Evolutionary conservation across 2,797 vertebrate species (phyloP), one percentile per base, ranked within the genome.

Genomic region (Enteromius trimaculatus): DNA sequence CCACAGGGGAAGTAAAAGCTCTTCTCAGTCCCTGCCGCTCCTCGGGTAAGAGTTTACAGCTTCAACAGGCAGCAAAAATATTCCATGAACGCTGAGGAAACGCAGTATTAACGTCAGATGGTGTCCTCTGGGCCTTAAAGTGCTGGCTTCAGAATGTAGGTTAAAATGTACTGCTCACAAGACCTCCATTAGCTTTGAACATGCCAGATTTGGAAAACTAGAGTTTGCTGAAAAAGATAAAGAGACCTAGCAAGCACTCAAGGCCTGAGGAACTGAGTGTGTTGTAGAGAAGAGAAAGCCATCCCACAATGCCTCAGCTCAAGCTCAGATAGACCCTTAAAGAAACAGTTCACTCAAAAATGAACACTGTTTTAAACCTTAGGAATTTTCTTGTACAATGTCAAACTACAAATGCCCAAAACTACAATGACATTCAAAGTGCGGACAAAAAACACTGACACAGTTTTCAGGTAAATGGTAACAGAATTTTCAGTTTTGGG

Each of bases 151-250:
- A 81, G 88, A 90, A 93, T 91, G 88, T 92, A 93, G 92, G 91
- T 92, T 92, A 87, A 87, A 78, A 84, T 92, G 92, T 92, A 86
- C 90, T 75, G 69, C 68, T 90, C 83, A 86, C 34, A 82, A 74
- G 42, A 58, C 39, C 21, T 86, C 85, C 87, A 83, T 86, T 86
- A 86, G 66, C n/a, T 53, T 31, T 23, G 76, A 82, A 74, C 68
- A 81, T 23, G 42, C 66, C 66, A 4, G 26, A 47, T 84, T 82
- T 58, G n/a, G 65, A 84, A 66, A 44, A 70, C 69, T 16, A 58
- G 44, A 34, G 76, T 71, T 86, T 81, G 68, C 49, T 37, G 51
- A 69, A 49, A 77, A 84, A 37, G 39, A 80, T 68, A 80, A 82
- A 82, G 68, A 79, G 21, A 64, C 26, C 76, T 19, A 47, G 77